Percentiles rank a stretch among this genome's conserved stretches.
Evolutionary conservation across 2,797 vertebrate genomes (phyloP).

Genomic region (Dermochelys coriacea): DNA sequence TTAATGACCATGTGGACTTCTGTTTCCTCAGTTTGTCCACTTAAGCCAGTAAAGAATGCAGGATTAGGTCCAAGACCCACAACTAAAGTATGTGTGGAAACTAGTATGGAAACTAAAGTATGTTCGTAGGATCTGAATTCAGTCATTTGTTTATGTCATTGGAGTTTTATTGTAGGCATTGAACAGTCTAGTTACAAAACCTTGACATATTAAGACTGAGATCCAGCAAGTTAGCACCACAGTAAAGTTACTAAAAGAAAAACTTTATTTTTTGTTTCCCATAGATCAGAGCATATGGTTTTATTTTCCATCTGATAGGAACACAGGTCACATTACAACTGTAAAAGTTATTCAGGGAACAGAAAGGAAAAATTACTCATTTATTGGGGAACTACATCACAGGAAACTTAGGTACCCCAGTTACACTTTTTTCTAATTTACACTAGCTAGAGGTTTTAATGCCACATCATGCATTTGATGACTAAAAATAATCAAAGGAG

Average conservation of each 20-base stretch:
- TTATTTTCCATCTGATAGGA: constrained; percentile 1
- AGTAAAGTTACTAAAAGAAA: not conserved
- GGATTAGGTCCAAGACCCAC: not conserved
- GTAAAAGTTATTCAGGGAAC: not conserved
- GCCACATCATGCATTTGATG: not conserved
- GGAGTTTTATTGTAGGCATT: not conserved
- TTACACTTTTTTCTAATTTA: constrained; percentile 17
- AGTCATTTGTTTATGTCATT: not conserved
- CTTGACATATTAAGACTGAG: not conserved
- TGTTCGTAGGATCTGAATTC: no score
- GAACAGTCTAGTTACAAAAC: not conserved
- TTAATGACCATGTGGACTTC: not conserved
- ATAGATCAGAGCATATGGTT: not conserved
- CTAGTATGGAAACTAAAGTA: no score
- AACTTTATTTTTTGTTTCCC: not conserved
- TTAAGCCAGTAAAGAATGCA: not conserved
- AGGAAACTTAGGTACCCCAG: not conserved
- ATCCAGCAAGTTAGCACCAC: not conserved
- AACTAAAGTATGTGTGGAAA: not conserved
- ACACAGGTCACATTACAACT: not conserved
- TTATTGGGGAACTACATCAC: constrained; percentile 9
- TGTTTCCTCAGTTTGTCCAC: not conserved
- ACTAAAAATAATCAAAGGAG: constrained; percentile 18
- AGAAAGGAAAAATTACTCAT: constrained; percentile 28
- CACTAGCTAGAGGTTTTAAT: constrained; percentile 7